Evolutionary conservation across 2,797 vertebrate genomes (phyloP), one percentile per base, ranked within the genome.

Genomic region (Gorsachius magnificus): DNA sequence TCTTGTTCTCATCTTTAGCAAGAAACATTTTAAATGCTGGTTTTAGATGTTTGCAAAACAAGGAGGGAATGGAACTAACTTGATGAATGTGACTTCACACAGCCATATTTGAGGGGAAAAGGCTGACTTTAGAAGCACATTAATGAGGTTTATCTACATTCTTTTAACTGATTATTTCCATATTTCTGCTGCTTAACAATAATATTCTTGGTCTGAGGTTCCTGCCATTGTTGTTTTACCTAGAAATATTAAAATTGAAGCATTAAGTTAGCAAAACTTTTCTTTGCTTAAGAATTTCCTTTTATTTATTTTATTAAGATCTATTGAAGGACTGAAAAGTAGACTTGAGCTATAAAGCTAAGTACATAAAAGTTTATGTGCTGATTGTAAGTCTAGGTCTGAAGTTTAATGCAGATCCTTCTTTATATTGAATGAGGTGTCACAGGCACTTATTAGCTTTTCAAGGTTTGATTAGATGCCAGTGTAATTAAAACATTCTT

Each of bases 401-500:
- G 63, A 91, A 82, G 36, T 76, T 84, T 84, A 93, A 79, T 0
- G 3, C 11, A 63, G 63, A 82, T 60, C 53, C 18, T 70, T 84
- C 64, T 90, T 83, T 56, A 46, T 24, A 53, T 28, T 25, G 38
- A 83, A 91, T 17, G 36, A 93, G 31, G 71, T 79, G 71, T 77
- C 86, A 77, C 51, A 87, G 81, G 51, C 56, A 91, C 36, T 68
- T 68, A 53, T 41, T 84, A 93, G 31, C 56, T 54, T 91, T 85
- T 81, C 51, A 92, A 71, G 22, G 48, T 79, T 89, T 90, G 64
- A 91, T 80, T 85, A 76, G 43, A 87, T 71, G 75, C 56, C 81
- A 93, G 57, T 31, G 21, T 66, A 87, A 96, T 95, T 87, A 92
- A 82, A 95, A 82, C 75, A 79, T 74, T 87, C 60, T 90, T 78